A percentile compares a stretch with the other conserved stretches of the same genome.
phyloP scores from a whole-genome alignment of 2,797 vertebrate species.

The Catharus ustulatus region DNA sequence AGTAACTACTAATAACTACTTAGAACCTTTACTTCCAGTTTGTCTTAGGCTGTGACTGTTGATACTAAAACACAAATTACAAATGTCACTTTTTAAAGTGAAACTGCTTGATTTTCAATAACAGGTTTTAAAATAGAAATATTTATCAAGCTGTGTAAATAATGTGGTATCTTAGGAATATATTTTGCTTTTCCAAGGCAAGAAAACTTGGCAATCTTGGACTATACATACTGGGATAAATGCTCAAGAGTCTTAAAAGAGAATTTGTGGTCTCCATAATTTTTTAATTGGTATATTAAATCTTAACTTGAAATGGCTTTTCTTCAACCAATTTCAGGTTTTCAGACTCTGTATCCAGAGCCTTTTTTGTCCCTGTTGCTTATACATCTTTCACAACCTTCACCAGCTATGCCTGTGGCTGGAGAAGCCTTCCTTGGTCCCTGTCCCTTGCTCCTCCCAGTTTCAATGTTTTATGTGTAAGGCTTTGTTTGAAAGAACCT shows the following conservation, averaged over 20 bases:
- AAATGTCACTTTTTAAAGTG: background rate
- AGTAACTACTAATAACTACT: background rate
- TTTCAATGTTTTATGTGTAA: background rate
- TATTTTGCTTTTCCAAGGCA: background rate
- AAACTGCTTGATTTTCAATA: background rate
- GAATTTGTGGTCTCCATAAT: background rate
- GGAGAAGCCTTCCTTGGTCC: background rate
- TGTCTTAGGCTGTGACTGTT: background rate
- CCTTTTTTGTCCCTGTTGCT: accelerated
- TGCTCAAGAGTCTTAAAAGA: background rate
- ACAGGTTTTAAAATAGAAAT: background rate
- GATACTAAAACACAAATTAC: background rate
- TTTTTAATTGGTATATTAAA: background rate
- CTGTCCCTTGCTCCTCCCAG: background rate
- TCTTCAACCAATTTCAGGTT: background rate
- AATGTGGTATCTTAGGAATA: background rate
- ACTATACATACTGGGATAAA: background rate
- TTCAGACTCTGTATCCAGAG: background rate
- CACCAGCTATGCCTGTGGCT: background rate
- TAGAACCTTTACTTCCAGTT: background rate
- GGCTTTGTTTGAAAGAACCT: background rate
- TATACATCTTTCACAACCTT: background rate
- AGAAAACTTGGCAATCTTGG: background rate
- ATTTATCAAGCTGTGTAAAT: background rate
- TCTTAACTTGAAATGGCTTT: background rate